Percentiles rank a stretch among this genome's conserved stretches.
Evolutionary conservation across 2,888 invertebrate genomes (phyloP).

Genomic region (Pseudococcus longispinus): DNA sequence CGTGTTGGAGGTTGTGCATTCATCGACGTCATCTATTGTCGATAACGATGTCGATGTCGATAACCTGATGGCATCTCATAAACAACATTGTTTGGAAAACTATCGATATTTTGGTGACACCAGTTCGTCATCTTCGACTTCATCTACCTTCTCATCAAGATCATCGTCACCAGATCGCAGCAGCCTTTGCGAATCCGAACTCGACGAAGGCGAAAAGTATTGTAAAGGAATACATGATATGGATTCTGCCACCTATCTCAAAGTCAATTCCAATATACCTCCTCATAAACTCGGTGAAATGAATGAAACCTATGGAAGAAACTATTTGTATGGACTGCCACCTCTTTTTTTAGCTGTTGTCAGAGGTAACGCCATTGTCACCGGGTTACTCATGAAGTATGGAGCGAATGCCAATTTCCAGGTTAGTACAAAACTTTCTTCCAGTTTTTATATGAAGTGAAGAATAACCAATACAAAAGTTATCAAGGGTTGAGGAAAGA

Average conservation of each 20-base stretch:
- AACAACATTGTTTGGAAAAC: slow-evolving; percentile 60
- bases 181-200: slow-evolving; percentile 18
- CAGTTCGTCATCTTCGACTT: slow-evolving; percentile 58
- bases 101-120: slow-evolving; percentile 57
- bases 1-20: slow-evolving; percentile 35
- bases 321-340: slow-evolving; percentile 67
- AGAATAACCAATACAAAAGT: too few relatives aligned
- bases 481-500: too few relatives aligned
- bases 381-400: slow-evolving; percentile 67
- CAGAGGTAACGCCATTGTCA: slow-evolving; percentile 66
- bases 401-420: slow-evolving; percentile 66
- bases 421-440: slow-evolving; percentile 59
- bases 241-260: slow-evolving; percentile 57
- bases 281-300: slow-evolving; percentile 60
- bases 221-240: not conserved
- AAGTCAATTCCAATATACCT: slow-evolving; percentile 61
- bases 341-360: slow-evolving; percentile 69
- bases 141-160: slow-evolving; percentile 58
- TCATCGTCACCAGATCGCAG: slow-evolving; percentile 57
- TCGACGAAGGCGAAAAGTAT: slow-evolving; percentile 26
- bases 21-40: slow-evolving; percentile 2
- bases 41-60: slow-evolving; percentile 58
- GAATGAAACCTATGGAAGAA: slow-evolving; percentile 65
- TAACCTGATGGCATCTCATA: slow-evolving; percentile 61
- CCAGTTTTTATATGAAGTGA: too few relatives aligned